Evolutionary conservation across 2,888 invertebrate species (phyloP).

Genomic region (Dolichopus griseipennis): DNA sequence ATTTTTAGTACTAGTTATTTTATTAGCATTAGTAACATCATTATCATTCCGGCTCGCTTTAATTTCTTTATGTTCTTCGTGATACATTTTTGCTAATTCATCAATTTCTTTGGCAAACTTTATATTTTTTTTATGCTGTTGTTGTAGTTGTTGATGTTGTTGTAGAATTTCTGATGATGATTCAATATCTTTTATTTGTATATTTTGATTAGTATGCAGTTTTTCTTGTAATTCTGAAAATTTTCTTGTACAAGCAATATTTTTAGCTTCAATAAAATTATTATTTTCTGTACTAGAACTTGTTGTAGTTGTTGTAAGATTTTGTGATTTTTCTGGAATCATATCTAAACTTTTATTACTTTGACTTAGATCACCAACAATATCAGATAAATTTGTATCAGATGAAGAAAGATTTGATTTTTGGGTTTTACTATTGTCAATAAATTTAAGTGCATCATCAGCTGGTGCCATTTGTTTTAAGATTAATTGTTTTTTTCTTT

Average conservation of each 20-base stretch:
- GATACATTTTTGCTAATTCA: conserved; percentile 3
- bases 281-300: neutral
- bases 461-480: neutral
- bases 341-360: neutral
- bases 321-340: conserved; percentile 1
- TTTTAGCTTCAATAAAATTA: neutral
- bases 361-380: neutral
- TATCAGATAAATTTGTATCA: neutral
- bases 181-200: no score
- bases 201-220: no score
- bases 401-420: neutral
- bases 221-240: neutral
- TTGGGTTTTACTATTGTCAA: neutral
- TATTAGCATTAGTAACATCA: neutral
- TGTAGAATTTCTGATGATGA: no score
- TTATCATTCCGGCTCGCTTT: no score
- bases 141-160: neutral
- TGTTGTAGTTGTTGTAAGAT: neutral
- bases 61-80: neutral
- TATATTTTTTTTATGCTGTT: neutral
- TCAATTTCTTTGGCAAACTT: neutral
- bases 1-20: neutral
- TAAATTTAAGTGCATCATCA: neutral
- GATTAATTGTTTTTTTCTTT: neutral
- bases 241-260: neutral